Conservation (phyloP, 1,140 invertebrate species). For the Neocloeon triangulifer region DNA sequence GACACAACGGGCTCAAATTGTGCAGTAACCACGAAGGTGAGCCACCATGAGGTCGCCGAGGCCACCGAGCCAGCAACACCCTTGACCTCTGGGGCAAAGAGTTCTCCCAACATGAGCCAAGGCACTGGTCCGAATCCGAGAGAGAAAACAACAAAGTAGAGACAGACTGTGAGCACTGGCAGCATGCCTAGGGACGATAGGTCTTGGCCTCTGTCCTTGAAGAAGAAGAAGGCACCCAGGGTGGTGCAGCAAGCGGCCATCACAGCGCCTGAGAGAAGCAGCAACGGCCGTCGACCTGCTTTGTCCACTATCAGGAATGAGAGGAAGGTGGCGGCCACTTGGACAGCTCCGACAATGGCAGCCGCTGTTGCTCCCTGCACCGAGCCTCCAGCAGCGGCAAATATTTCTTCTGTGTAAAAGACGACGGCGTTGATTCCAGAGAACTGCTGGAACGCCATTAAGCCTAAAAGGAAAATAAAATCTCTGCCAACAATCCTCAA, state of each 20-base stretch:
- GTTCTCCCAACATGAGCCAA: conserved; percentile 54
- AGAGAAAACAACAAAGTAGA: conserved; percentile 56
- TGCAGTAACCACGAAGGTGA: conserved; percentile 30
- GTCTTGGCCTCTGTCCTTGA: conserved; percentile 7
- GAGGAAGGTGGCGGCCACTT: conserved; percentile 11
- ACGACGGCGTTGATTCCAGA: conserved; percentile 25
- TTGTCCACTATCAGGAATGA: conserved; percentile 14
- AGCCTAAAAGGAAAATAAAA: too few species aligned
- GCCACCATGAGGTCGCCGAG: conserved; percentile 24
- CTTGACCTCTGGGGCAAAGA: conserved; percentile 50
- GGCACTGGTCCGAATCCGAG: conserved; percentile 57
- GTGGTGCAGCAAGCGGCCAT: conserved; percentile 13
- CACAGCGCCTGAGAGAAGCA: conserved; percentile 14
- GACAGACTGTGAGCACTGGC: conserved; percentile 40
- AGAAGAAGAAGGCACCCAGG: conserved; percentile 13
- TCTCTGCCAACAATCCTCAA: too few species aligned
- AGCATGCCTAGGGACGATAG: conserved; percentile 30
- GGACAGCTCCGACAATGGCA: conserved; percentile 18
- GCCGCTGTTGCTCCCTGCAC: conserved; percentile 14
- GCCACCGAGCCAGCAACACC: conserved; percentile 48
- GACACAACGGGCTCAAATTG: conserved; percentile 17
- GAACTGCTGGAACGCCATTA: conserved; percentile 31
- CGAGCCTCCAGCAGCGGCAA: conserved; percentile 18
- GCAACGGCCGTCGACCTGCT: conserved; percentile 17
- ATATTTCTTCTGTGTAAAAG: conserved; percentile 23